phyloP scores from a whole-genome alignment of 2,113 vertebrate species.

The Blennius ocellaris region DNA sequence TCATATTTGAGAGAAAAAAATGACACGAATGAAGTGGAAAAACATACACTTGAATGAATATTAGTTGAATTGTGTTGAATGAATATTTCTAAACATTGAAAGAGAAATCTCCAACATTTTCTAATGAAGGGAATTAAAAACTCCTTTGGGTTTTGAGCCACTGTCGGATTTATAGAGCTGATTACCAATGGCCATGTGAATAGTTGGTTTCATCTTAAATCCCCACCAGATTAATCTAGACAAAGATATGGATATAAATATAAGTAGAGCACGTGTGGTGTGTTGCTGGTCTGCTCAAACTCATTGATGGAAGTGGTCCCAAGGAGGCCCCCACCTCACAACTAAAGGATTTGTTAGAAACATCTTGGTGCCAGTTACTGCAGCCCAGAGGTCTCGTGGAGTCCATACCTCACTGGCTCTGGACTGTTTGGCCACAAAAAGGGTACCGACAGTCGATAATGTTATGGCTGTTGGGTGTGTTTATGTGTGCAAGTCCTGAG shows the following conservation, averaged over 20 bases:
- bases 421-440: no score
- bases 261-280: no score
- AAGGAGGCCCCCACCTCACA: no score
- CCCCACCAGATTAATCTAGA: slow-evolving; percentile 16
- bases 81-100: slow-evolving; percentile 11
- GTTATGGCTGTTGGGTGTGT: not conserved
- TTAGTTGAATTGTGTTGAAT: no score
- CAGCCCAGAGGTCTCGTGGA: no score
- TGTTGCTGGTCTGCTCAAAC: no score
- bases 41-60: not conserved
- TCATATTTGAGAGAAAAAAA: not conserved
- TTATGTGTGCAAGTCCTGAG: not conserved
- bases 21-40: not conserved
- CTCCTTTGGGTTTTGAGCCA: slow-evolving; percentile 6
- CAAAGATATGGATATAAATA: not conserved
- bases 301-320: no score
- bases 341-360: no score
- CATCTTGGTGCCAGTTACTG: no score
- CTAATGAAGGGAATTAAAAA: not conserved
- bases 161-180: not conserved
- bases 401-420: no score
- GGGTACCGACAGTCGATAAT: no score
- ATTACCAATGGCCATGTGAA: slow-evolving; percentile 11
- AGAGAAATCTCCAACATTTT: not conserved
- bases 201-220: slow-evolving; percentile 18